Evolutionary conservation across 1,140 invertebrate species (phyloP), one percentile per base, ranked within the genome.

Genomic region (Drosophila biarmipes): DNA sequence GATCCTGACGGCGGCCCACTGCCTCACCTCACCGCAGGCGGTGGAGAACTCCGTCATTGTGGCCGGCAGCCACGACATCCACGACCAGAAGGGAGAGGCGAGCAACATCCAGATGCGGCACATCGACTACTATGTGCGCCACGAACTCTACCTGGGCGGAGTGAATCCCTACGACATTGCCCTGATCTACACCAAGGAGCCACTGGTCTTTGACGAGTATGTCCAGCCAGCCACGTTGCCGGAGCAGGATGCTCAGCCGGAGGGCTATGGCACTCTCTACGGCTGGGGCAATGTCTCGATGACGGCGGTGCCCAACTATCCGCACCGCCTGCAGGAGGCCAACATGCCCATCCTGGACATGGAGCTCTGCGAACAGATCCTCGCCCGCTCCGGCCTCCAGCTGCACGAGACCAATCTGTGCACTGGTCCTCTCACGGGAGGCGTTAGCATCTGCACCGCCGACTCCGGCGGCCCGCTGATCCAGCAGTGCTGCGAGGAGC

Each of bases 131-230:
- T 89, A 87, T 48, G 75, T 90, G 12, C 72, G 75, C 0, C 91
- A 92, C 40, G 90, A 91, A 49, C 58, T 91, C 14, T 92, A 90
- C 35, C 29, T 89, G 24, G 91, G 91, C 35, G 91, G 89, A 21
- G 92, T 93, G 0, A 93, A 92, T 43, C 92, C 92, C 21, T 93
- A 93, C 62, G 94, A 94, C 46, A 93, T 94, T 17, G 93, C 93
- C 0, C 53, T 94, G 6, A 92, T 94, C 53, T 91, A 92, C 5
- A 91, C 93, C 21, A 93, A 93, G 62, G 72, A 80, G 3, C 85
- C 91, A 2, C 73, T 92, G 29, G 48, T 58, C 48, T 91, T 92
- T 21, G 80, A 78, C 35, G 21, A 78, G 21, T 92, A 90, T 54
- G 92, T 94, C 0, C 91, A 92, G 7, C 84, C 93, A 0, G 92